Base-by-base conservation (phyloP, 1,140 invertebrate species). In the Antheraea mylitta region DNA sequence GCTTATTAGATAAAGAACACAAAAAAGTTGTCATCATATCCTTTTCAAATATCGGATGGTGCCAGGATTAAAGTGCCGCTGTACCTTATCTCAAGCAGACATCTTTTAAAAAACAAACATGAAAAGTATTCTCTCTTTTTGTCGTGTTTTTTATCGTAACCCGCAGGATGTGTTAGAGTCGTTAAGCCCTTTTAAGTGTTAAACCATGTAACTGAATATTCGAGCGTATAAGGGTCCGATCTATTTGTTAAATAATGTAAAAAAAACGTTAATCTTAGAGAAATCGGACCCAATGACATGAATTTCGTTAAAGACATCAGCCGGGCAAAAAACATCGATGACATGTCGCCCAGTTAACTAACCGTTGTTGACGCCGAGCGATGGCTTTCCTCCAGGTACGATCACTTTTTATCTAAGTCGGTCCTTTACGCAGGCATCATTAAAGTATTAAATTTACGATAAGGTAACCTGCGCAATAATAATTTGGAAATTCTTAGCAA, bases 111-210 rank as follows among this genome's bases (percentile, higher is more conserved):
- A 91, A 91, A 91, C 87, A 91, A 90, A 90, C 87, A 89, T 78
- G 81, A 86, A 75, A 78, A 78, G 79, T 88, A 85, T 87, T 82
- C 81, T 82, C 81, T 82, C 81, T 88, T 90, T 89, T 89, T 89
- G 82, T 86, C 77, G 73, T 82, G 72, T 81, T 90, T 88, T 91
- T 90, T 88, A 86, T 87, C 86, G 86, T 89, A 91, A 87, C 85
- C 86, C 89, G 87, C 87, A 91, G 89, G 89, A 91, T 91, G 86
- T 89, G 89, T 89, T 91, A 86, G 81, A 87, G 85, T 89, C 89
- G 89, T 91, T 91, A 91, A 90, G 89, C 85, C 87, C 86, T 91
- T 91, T 90, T 91, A 91, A 91, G 89, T 91, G 89, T 91, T 91
- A 91, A 91, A 91, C 87, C 89, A 85, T 91, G 89, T 91, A 91